phyloP scores from a whole-genome alignment of 2,797 vertebrate genomes.

The Anomalospiza imberbis region DNA sequence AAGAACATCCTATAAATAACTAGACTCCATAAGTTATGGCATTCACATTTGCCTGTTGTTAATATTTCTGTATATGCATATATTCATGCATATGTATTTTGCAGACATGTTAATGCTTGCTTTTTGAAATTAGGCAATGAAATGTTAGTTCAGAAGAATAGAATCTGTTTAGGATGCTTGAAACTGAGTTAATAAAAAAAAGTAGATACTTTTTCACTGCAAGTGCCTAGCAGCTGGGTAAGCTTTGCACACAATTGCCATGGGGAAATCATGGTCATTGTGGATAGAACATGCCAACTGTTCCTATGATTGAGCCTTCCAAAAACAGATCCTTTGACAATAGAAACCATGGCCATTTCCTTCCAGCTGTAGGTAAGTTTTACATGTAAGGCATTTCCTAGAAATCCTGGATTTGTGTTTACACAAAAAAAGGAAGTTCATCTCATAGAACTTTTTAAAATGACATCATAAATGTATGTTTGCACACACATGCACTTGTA shows the following conservation, averaged over 20 bases:
- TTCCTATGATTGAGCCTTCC: constrained; percentile 50
- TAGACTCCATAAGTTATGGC: neutral
- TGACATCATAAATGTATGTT: neutral
- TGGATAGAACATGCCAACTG: constrained; percentile 39
- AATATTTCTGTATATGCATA: neutral
- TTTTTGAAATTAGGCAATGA: constrained; percentile 15
- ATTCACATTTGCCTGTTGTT: neutral
- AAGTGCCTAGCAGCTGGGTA: neutral
- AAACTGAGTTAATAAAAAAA: neutral
- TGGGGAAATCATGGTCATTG: constrained; percentile 19
- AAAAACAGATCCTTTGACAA: constrained; percentile 31
- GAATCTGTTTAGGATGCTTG: neutral
- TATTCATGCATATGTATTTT: neutral
- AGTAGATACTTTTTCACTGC: neutral
- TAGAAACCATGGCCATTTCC: constrained; percentile 28
- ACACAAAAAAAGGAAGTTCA: neutral
- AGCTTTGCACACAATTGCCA: neutral
- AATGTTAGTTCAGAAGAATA: constrained; percentile 12
- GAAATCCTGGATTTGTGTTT: constrained; percentile 6
- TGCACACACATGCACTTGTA: accelerated
- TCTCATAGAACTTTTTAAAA: neutral
- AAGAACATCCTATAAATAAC: neutral
- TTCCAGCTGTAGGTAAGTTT: constrained; percentile 30
- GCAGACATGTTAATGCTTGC: neutral
- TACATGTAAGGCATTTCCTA: neutral